Evolutionary conservation across 2,888 invertebrate species (phyloP).

Genomic region (Acronicta leporina): DNA sequence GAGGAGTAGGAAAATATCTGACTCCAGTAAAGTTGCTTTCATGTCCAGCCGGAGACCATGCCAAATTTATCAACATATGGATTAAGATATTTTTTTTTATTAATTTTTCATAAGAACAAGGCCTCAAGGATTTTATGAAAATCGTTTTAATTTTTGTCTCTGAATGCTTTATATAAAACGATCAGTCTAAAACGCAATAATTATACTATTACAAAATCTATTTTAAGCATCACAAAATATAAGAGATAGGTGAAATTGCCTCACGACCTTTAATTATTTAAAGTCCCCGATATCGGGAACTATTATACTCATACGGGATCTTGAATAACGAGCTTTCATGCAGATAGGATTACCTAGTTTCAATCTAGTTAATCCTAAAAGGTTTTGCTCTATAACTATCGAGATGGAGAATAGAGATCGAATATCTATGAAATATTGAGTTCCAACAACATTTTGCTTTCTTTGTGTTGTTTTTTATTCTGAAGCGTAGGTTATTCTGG

Average conservation of each 20-base stretch:
- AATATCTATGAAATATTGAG: constrained; percentile 4
- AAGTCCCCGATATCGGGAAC: constrained; percentile 34
- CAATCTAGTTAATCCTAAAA: constrained; percentile 52
- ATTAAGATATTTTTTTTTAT: too few species aligned
- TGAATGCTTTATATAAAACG: too few species aligned
- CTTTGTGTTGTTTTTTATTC: neutral
- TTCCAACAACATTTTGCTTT: neutral
- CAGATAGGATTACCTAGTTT: constrained; percentile 44
- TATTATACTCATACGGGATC: constrained; percentile 43
- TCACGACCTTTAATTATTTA: constrained; percentile 47
- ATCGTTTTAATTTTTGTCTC: too few species aligned
- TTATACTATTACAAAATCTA: constrained; percentile 16
- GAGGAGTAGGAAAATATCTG: too few species aligned
- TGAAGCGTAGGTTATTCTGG: too few species aligned
- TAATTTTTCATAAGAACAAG: too few species aligned
- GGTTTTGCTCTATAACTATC: constrained; percentile 17
- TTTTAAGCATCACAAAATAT: constrained; percentile 36
- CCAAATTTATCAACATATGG: too few species aligned
- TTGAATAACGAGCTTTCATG: constrained; percentile 48
- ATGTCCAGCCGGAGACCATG: too few species aligned
- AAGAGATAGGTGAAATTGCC: constrained; percentile 27
- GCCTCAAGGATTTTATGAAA: too few species aligned
- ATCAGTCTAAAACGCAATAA: neutral
- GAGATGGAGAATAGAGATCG: constrained; percentile 1
- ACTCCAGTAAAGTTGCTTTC: too few species aligned